Percentiles rank a stretch among this genome's conserved stretches.
Conservation (phyloP, 2,113 vertebrate species). For the Clarias magur region DNA sequence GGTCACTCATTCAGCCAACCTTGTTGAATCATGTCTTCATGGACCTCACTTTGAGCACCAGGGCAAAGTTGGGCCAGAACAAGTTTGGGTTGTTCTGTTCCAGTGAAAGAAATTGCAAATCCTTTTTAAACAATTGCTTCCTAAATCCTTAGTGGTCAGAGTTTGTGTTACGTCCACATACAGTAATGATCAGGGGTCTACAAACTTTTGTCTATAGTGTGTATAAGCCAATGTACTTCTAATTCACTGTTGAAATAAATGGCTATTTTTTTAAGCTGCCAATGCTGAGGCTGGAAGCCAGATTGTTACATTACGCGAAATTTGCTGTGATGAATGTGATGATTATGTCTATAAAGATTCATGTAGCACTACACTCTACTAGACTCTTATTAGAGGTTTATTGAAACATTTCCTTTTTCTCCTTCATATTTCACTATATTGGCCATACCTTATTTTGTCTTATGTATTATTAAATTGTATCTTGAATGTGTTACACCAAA, state of each 20-base stretch:
- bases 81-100: neutral
- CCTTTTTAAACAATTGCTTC: neutral
- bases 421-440: neutral
- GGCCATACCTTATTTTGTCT: neutral
- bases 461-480: neutral
- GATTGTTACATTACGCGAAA: neutral
- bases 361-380: neutral
- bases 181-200: neutral
- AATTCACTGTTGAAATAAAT: neutral
- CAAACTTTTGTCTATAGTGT: neutral
- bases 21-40: neutral
- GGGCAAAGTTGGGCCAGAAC: neutral
- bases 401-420: neutral
- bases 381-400: neutral
- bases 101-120: neutral
- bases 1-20: neutral
- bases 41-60: neutral
- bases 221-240: neutral
- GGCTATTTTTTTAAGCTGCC: neutral
- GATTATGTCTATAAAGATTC: neutral
- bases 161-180: neutral
- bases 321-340: neutral
- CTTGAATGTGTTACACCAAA: neutral
- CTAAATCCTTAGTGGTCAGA: neutral
- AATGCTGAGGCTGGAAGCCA: neutral